Evolutionary conservation across 2,113 vertebrate species (phyloP), one percentile per base, ranked within the genome.

Genomic region (Poeciliopsis turrubarensis): DNA sequence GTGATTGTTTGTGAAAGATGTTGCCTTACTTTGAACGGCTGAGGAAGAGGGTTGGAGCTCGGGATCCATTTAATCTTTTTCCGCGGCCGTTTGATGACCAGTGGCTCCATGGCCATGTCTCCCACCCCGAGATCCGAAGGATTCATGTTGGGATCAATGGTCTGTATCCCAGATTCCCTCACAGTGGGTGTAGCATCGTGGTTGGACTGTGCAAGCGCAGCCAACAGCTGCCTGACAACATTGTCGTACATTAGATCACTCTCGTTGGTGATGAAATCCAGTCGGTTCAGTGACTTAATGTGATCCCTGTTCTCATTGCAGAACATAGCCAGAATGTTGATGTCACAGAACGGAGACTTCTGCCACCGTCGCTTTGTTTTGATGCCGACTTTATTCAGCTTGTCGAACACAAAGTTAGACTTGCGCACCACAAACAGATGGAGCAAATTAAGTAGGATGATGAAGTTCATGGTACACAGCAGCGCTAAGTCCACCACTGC

Each of bases 211-310:
- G 98, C 98, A 80, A 99, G 86, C 0, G 97, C 98, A 1, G 98
- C 98, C 70, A 99, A 91, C 85, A 99, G 92, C 92, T 99, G 98
- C 12, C 98, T 93, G n/a, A 99, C 98, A 83, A 99, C 98, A 0
- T 99, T 97, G 93, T 99, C 98, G 0, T 99, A 99, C 98, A 99
- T 99, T 81, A 99, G 95, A 90, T 99, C 98, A 0, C 98, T 99
- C 89, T 99, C 98, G 1, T 99, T 99, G 51, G 98, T 99, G 83
- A 99, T 99, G 78, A 99, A 99, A 93, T 99, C 98, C 90, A 99
- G 94, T 15, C 98, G 95, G 91, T 99, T 99, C 71, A 99, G 91
- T 0, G 97, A 99, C 92, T 99, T 99, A 91, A 99, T 99, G 89
- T 99, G 98, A 94, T 99, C 98, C 17, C 98, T 94, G 89, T 99